Conservation (phyloP, 2,113 vertebrate species). For the Pseudopipra pipra region DNA sequence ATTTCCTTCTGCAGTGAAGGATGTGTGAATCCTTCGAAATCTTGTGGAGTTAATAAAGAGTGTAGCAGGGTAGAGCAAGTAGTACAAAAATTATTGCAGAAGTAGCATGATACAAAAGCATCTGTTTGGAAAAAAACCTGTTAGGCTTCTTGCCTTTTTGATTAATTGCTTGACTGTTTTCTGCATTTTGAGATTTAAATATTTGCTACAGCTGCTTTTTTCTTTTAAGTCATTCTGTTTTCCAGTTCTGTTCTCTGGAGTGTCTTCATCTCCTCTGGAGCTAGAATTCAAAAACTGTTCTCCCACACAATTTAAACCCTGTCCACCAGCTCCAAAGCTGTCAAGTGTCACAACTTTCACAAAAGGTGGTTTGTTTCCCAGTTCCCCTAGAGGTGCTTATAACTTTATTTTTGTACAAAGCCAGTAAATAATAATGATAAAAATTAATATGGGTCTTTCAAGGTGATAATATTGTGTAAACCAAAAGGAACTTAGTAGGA, state of each 20-base stretch:
- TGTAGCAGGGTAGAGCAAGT: background rate
- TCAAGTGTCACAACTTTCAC: background rate
- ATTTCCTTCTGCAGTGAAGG: background rate
- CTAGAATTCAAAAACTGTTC: background rate
- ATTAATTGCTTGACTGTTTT: background rate
- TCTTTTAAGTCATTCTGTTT: background rate
- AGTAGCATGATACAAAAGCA: background rate
- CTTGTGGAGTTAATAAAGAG: background rate
- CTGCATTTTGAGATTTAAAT: background rate
- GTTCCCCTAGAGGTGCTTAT: background rate
- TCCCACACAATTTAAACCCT: background rate
- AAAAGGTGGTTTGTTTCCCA: background rate
- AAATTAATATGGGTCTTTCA: rapidly evolving
- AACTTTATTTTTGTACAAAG: background rate
- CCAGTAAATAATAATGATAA: background rate
- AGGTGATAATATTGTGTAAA: background rate
- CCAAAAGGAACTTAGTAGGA: background rate
- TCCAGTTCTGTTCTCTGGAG: background rate
- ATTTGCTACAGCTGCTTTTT: background rate
- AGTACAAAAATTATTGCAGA: background rate
- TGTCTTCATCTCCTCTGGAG: background rate
- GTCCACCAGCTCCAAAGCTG: background rate
- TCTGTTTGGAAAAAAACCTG: background rate
- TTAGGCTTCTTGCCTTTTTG: background rate
- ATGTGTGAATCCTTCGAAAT: background rate